Conservation (phyloP, 2,113 vertebrate genomes). For the Genyomyrus donnyi region DNA sequence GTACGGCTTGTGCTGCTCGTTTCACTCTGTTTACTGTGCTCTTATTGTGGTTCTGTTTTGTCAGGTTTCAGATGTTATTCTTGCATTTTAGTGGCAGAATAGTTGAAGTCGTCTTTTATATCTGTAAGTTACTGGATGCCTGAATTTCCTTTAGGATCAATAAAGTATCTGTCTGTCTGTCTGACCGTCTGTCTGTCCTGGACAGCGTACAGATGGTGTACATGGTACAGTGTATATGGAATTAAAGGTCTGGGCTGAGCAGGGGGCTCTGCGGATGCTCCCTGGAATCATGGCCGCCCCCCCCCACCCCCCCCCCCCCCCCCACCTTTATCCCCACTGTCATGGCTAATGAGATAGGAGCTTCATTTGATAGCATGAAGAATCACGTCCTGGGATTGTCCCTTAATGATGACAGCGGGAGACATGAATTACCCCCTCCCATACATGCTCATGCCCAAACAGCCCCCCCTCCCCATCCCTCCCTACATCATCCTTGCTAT, state of each 20-base stretch:
- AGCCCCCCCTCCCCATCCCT: conserved; percentile 30
- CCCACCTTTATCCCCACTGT: background rate
- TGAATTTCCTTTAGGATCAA: background rate
- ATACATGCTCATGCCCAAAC: background rate
- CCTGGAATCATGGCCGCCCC: background rate
- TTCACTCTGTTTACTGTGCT: background rate
- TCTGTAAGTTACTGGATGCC: background rate
- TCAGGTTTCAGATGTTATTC: background rate
- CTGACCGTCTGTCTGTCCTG: background rate
- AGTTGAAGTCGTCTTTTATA: background rate
- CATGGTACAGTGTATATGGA: background rate
- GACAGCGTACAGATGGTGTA: background rate
- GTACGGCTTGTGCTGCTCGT: background rate
- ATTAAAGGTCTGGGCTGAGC: background rate
- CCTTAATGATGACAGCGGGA: conserved; percentile 14
- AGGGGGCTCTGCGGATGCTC: background rate
- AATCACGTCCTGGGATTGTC: conserved; percentile 7
- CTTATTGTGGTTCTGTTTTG: background rate
- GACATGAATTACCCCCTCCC: conserved; percentile 22
- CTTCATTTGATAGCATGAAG: conserved; percentile 15
- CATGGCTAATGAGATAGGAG: background rate
- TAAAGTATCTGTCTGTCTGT: background rate
- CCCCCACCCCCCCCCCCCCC: background rate
- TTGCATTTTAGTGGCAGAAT: background rate
- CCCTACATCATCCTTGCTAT: conserved; percentile 5